A percentile compares a stretch with the other conserved stretches of the same genome.
Conservation (phyloP, 2,113 vertebrate species). For the Hippocampus comes region DNA sequence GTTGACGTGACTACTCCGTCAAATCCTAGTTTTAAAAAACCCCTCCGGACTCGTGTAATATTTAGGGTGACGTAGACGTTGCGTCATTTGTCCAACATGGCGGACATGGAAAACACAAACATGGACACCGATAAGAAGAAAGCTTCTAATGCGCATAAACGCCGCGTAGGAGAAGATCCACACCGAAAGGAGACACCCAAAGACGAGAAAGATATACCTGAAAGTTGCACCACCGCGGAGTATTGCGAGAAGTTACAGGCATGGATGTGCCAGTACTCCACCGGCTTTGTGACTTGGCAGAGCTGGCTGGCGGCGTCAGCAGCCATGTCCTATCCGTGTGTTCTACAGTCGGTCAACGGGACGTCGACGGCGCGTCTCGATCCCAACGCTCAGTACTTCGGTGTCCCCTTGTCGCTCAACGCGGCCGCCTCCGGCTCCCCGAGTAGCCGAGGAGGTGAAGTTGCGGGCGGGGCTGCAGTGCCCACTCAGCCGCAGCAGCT, state of each 20-base stretch:
- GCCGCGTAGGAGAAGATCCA: constrained; percentile 2
- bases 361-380: constrained; percentile 33
- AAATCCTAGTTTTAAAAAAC: too few relatives aligned
- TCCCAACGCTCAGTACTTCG: constrained; percentile 45
- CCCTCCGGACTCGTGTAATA: not conserved
- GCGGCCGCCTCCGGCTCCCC: constrained; percentile 18
- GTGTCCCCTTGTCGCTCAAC: constrained; percentile 41
- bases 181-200: not conserved
- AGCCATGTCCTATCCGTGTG: constrained; percentile 65
- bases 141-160: constrained; percentile 9
- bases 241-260: constrained; percentile 87
- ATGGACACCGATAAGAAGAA: constrained; percentile 45
- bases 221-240: constrained; percentile 67
- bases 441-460: constrained; percentile 31
- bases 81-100: constrained; percentile 64
- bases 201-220: not conserved
- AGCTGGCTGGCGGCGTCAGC: constrained; percentile 71
- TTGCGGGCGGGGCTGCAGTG: constrained; percentile 36
- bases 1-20: not conserved
- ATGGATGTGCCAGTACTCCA: constrained; percentile 96
- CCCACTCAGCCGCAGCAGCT: constrained; percentile 44
- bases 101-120: constrained; percentile 60
- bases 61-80: not conserved
- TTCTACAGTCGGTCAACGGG: constrained; percentile 42
- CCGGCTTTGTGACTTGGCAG: constrained; percentile 85